Base-by-base conservation (phyloP, 2,113 vertebrate genomes). In the Crotalus helleri region DNA sequence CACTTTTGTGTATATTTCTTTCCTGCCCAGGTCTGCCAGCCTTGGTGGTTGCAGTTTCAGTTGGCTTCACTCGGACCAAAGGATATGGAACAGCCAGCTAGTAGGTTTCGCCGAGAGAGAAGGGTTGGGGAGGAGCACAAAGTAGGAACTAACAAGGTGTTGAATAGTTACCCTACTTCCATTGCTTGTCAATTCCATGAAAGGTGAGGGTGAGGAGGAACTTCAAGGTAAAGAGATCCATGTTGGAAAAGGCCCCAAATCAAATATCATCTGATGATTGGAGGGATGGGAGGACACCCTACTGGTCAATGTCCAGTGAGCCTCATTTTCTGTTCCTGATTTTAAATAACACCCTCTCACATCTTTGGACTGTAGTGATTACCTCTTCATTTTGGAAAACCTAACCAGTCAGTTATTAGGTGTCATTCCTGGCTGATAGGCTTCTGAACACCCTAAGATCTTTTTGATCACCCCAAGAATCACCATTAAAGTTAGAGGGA, bases 31-130 rank as follows among this genome's bases (percentile, higher is more conserved):
- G 98, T 90, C 96, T 98, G 94, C 98, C 99, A 85, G 99, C 99
- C 58, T 97, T 99, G 29, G 98, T 99, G 95, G 99, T 99, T 89
- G 99, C 99, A 0, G 98, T 99, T 96, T 99, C 99, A 0, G 99
- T 99, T 0, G 99, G 99, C 95, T 99, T 99, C 96, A 99, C 99
- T 11, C 97, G 99, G 97, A 99, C 99, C 88, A 99, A 99, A 98
- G 99, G 99, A 97, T 99, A 99, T 0, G 99, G 99, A 93, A 99
- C 99, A 5, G 97, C 98, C 44, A 99, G 97, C 98, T 99, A 99
- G 99, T 99, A 98, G 96, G 99, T 99, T 96, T 93, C 2, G 0
- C 8, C 0, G 53, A 55, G n/a, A 5, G 26, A 4, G 24, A 91
- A 39, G n/a, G 2, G 17, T 26, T 0, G 26, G n/a, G 49, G n/a